These are phyloP conservation scores for Thomomys bottae DNA, from an alignment of 2,113 vertebrate species.

Conservation along the genomic window DNA sequence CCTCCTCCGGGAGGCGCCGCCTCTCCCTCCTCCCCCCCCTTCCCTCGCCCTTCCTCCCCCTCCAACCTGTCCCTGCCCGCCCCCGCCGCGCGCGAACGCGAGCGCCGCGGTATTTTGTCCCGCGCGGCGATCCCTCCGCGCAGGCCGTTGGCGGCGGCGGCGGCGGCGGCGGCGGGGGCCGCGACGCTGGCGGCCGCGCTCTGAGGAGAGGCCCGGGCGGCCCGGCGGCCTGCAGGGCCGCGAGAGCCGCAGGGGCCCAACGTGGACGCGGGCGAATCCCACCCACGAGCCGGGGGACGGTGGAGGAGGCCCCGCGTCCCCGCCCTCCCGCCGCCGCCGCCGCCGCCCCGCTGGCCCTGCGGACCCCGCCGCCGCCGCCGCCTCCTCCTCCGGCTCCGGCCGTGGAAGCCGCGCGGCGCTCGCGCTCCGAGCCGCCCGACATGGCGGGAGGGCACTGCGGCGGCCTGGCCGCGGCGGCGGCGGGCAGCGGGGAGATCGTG, in stretches of 20 bases:
- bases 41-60: neutral
- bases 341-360: neutral
- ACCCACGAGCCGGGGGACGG: neutral
- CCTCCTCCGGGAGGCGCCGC: too few species aligned
- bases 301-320: slow-evolving; percentile 7
- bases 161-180: neutral
- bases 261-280: neutral
- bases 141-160: neutral
- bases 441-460: slow-evolving; percentile 91
- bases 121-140: slow-evolving; percentile 60
- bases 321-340: slow-evolving; percentile 18
- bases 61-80: neutral
- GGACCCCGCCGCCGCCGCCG: slow-evolving; percentile 52
- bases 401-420: slow-evolving; percentile 44
- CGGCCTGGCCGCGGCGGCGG: slow-evolving; percentile 85
- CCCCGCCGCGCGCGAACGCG: neutral
- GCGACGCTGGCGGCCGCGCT: neutral
- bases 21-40: too few species aligned
- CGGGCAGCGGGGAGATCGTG: slow-evolving; percentile 94
- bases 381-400: slow-evolving; percentile 29
- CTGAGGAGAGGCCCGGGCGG: neutral
- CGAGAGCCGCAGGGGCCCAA: neutral
- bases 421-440: slow-evolving; percentile 58
- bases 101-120: slow-evolving; percentile 67
- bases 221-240: slow-evolving; percentile 44